A percentile compares a stretch with the other conserved stretches of the same genome.
Conservation (phyloP, 37 sponge, comb jelly and placozoan species). For the Halisarca cf. caerulea region DNA sequence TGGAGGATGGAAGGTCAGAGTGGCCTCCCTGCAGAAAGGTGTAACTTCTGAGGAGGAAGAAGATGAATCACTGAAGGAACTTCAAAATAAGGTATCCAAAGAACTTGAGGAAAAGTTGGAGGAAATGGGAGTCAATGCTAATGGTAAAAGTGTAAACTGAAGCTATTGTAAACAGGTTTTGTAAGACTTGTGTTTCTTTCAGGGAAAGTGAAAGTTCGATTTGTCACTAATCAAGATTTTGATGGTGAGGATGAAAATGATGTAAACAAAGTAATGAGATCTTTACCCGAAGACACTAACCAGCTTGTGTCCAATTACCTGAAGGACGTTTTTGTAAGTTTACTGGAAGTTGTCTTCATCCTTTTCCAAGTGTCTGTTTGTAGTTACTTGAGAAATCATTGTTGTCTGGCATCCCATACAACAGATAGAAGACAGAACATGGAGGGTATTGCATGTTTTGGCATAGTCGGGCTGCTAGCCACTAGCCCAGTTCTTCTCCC, state of each 20-base stretch:
- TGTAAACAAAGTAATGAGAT: not conserved
- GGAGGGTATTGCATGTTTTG: too few species aligned
- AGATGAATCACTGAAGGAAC: conserved; percentile 12
- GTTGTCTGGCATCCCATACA: too few species aligned
- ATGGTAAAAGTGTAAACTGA: not conserved
- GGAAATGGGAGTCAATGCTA: conserved; percentile 1
- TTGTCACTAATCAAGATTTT: not conserved
- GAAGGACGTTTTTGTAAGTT: conserved; percentile 20
- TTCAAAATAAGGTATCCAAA: not conserved
- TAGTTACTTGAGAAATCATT: too few species aligned
- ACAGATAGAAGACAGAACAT: too few species aligned
- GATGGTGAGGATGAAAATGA: not conserved
- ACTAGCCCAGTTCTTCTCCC: too few species aligned
- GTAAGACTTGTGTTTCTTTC: not conserved
- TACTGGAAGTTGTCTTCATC: not conserved
- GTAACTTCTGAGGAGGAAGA: not conserved
- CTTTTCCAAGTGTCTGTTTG: too few species aligned
- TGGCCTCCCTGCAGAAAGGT: not conserved
- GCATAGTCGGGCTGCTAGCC: too few species aligned
- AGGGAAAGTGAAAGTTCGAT: conserved; percentile 10
- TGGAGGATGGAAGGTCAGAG: conserved; percentile 18
- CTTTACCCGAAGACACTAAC: conserved; percentile 12
- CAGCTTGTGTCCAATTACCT: not conserved
- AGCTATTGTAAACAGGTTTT: not conserved
- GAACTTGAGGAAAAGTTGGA: conserved; percentile 18